A percentile compares a stretch with the other conserved stretches of the same genome.
Evolutionary conservation across 2,113 vertebrate genomes (phyloP).

Genomic region (Buteo buteo): DNA sequence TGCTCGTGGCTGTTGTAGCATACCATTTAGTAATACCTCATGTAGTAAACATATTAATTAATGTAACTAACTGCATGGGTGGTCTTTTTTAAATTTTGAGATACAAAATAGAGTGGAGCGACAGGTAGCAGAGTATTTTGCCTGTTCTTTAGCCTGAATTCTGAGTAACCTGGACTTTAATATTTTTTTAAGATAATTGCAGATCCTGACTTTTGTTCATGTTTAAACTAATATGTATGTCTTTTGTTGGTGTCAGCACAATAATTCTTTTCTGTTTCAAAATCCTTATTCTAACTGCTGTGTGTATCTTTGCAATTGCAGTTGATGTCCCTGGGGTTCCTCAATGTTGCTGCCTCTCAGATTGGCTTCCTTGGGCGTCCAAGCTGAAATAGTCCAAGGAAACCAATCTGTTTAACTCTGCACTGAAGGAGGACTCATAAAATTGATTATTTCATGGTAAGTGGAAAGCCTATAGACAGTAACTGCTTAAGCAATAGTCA

Average conservation of each 20-base stretch:
- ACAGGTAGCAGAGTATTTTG: neutral
- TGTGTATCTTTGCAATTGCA: neutral
- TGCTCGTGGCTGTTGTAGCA: neutral
- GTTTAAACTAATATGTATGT: neutral
- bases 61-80: neutral
- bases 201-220: neutral
- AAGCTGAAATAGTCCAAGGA: neutral
- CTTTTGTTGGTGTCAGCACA: neutral
- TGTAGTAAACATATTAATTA: neutral
- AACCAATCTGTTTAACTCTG: neutral
- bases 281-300: neutral
- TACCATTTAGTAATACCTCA: neutral
- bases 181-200: neutral
- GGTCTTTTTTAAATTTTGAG: neutral
- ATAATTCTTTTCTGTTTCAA: neutral
- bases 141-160: neutral
- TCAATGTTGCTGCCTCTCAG: neutral
- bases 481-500: neutral
- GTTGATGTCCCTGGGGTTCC: neutral
- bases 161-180: neutral
- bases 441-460: neutral
- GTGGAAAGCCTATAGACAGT: neutral
- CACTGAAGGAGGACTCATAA: neutral
- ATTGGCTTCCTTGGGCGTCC: neutral
- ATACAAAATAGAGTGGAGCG: neutral